Percentiles rank a stretch among this genome's conserved stretches.
Conservation (phyloP, 2,797 vertebrate species). For the Cephalopachus bancanus region DNA sequence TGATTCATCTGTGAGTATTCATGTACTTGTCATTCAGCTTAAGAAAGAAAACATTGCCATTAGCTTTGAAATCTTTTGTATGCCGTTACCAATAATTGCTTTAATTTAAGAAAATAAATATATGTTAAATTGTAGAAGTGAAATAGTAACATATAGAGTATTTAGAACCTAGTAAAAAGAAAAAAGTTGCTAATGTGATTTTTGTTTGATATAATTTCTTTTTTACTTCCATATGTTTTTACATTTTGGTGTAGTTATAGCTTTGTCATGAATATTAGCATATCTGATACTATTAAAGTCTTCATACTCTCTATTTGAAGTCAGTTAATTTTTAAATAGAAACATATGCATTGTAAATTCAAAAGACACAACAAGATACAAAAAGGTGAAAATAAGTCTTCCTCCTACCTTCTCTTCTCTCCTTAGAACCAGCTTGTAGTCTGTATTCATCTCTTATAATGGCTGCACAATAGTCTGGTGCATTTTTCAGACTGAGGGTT, state of each 20-base stretch:
- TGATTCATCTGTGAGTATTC: background rate
- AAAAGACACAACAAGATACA: background rate
- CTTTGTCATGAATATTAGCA: background rate
- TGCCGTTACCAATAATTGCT: background rate
- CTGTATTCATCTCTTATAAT: background rate
- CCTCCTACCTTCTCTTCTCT: background rate
- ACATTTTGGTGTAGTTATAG: constrained; percentile 7
- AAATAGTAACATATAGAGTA: background rate
- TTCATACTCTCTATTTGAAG: background rate
- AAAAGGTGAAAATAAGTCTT: background rate
- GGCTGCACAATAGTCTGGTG: background rate
- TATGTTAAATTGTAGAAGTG: background rate
- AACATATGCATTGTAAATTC: background rate
- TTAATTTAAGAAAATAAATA: constrained; percentile 16
- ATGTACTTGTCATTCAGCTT: background rate
- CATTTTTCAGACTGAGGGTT: background rate
- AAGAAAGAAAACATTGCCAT: background rate
- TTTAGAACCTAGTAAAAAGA: constrained; percentile 5
- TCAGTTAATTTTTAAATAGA: background rate
- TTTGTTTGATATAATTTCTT: background rate
- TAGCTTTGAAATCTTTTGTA: constrained; percentile 41
- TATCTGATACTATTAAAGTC: background rate
- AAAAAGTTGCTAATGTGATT: background rate
- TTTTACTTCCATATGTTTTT: background rate
- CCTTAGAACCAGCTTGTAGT: background rate